Percentiles rank a stretch among this genome's conserved stretches.
These are phyloP conservation scores for Apis florea DNA, from an alignment of 1,140 invertebrate genomes.

Conservation along the genomic window DNA sequence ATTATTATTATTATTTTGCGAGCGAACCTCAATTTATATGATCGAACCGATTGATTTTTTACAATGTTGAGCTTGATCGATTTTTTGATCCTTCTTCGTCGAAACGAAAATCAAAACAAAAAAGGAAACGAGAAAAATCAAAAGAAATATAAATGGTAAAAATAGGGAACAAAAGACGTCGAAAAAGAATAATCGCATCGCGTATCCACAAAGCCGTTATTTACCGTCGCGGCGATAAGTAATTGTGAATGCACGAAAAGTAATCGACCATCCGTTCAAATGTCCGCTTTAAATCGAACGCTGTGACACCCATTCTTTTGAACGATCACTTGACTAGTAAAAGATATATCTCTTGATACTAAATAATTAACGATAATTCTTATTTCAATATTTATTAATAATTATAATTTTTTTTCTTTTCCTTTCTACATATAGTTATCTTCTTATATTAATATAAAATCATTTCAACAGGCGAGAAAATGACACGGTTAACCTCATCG, in stretches of 20 bases:
- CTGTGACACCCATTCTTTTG: not conserved
- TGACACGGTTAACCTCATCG: not conserved
- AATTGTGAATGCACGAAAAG: slow-evolving; percentile 42
- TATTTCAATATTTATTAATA: too few relatives aligned
- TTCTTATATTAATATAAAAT: too few relatives aligned
- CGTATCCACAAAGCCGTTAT: slow-evolving; percentile 41
- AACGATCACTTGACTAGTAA: not conserved
- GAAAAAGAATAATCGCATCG: slow-evolving; percentile 35
- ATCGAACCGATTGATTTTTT: not conserved
- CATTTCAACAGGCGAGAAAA: not conserved
- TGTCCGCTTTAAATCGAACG: slow-evolving; percentile 36
- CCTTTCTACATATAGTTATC: too few relatives aligned
- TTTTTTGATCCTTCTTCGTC: not conserved
- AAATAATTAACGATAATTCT: too few relatives aligned
- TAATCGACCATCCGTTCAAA: slow-evolving; percentile 22
- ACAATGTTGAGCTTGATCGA: not conserved
- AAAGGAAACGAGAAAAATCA: not conserved
- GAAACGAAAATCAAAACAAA: not conserved
- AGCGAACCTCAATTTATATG: too few relatives aligned
- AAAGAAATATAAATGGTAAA: slow-evolving; percentile 8
- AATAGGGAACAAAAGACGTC: not conserved
- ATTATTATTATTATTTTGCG: too few relatives aligned
- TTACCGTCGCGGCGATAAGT: slow-evolving; percentile 37
- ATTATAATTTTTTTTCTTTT: not conserved
- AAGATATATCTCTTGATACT: not conserved